These are phyloP conservation scores for Gandaritis pyraliata DNA, from an alignment of 2,888 invertebrate genomes.

Conservation along the genomic window DNA sequence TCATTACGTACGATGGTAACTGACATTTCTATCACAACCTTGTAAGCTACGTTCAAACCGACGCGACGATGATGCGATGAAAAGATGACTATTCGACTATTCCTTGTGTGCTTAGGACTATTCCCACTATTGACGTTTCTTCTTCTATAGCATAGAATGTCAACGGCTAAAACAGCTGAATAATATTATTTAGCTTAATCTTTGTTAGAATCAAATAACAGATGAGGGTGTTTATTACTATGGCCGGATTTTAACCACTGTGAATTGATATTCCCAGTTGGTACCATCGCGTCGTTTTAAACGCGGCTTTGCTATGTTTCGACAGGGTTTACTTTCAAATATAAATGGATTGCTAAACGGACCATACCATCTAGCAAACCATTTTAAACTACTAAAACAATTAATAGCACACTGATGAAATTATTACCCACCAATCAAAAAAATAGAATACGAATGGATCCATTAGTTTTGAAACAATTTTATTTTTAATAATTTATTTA, in stretches of 20 bases:
- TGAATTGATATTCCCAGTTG: no score
- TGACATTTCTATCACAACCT: neutral
- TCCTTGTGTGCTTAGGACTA: no score
- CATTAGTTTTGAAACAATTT: no score
- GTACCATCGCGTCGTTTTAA: neutral
- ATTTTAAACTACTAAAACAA: constrained; percentile 10
- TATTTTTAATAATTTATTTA: no score
- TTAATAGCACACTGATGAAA: constrained; percentile 1
- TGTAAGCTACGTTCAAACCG: neutral
- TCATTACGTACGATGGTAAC: constrained; percentile 1
- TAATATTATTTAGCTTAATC: no score
- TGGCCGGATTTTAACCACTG: no score
- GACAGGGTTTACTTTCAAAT: constrained; percentile 36
- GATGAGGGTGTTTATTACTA: no score
- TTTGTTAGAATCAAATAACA: no score
- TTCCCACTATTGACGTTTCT: no score
- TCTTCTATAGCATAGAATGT: no score
- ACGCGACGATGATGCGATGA: neutral
- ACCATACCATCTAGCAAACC: constrained; percentile 4
- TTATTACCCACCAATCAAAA: neutral
- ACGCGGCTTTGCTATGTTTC: constrained; percentile 13
- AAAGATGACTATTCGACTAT: no score
- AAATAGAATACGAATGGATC: neutral
- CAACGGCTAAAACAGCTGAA: no score
- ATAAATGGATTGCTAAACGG: constrained; percentile 24